A percentile compares a stretch with the other conserved stretches of the same genome.
Conservation (phyloP, 2,888 invertebrate species). For the Orthosia gracilis region DNA sequence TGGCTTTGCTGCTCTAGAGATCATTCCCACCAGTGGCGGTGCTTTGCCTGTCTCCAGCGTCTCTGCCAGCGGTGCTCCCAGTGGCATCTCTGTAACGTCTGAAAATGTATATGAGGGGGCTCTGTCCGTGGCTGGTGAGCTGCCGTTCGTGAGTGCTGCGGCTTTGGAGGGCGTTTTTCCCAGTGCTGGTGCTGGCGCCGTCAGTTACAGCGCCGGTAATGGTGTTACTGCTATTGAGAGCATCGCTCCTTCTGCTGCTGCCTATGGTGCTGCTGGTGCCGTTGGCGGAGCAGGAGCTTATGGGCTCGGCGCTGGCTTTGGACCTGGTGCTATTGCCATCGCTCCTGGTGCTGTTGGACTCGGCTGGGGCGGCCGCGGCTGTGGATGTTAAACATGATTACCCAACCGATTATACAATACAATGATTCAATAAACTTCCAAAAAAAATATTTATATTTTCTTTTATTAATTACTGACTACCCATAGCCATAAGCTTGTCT, state of each 20-base stretch:
- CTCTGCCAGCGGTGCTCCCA: slow-evolving; percentile 43
- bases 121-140: slow-evolving; percentile 46
- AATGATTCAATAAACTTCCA: too few relatives aligned
- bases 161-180: slow-evolving; percentile 33
- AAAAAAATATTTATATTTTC: too few relatives aligned
- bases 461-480: too few relatives aligned
- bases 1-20: slow-evolving; percentile 21
- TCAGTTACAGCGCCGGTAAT: slow-evolving; percentile 49
- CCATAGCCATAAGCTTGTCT: too few relatives aligned
- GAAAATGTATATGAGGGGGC: slow-evolving; percentile 57
- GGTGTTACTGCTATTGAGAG: slow-evolving; percentile 45
- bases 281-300: background rate
- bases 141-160: slow-evolving; percentile 54
- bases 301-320: too few relatives aligned
- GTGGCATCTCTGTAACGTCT: slow-evolving; percentile 53
- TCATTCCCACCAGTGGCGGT: slow-evolving; percentile 56
- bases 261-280: slow-evolving; percentile 22
- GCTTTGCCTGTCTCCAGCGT: slow-evolving; percentile 49
- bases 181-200: slow-evolving; percentile 42
- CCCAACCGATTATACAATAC: too few relatives aligned
- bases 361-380: too few relatives aligned
- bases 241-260: slow-evolving; percentile 25
- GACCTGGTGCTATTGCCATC: too few relatives aligned
- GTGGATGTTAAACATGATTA: too few relatives aligned
- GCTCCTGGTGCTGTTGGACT: too few relatives aligned